These are phyloP conservation scores for Macrobrachium nipponense DNA, from an alignment of 1,140 invertebrate species.

Conservation along the genomic window DNA sequence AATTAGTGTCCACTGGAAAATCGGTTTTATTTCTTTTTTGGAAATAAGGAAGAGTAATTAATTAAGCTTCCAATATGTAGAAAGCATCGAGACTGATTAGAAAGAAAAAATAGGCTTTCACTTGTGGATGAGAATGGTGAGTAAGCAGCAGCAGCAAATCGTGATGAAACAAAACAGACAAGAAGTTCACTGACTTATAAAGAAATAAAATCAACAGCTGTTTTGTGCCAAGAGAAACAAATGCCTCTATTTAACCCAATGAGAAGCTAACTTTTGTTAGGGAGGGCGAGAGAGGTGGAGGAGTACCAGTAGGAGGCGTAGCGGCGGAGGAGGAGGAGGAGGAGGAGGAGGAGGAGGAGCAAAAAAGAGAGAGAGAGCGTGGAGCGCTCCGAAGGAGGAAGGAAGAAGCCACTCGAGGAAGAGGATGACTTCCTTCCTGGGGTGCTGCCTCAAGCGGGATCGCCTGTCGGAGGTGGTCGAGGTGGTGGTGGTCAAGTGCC, in stretches of 20 bases:
- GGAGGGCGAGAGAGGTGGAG: neutral
- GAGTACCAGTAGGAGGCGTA: neutral
- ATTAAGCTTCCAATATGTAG: too few species aligned
- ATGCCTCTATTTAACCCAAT: too few species aligned
- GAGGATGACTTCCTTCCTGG: constrained; percentile 21
- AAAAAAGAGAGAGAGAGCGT: neutral
- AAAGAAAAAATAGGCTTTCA: too few species aligned
- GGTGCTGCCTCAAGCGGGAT: constrained; percentile 31
- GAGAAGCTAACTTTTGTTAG: neutral
- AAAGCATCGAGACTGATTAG: too few species aligned
- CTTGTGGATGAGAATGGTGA: too few species aligned
- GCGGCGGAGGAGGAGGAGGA: neutral
- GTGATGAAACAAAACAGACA: neutral
- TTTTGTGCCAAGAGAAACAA: too few species aligned
- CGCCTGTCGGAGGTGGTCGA: constrained; percentile 35
- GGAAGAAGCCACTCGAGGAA: neutral
- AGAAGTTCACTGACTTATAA: neutral
- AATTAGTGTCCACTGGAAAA: too few species aligned
- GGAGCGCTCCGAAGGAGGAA: neutral
- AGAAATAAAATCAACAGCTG: too few species aligned
- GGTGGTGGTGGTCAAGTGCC: constrained; percentile 30
- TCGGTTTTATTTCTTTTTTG: too few species aligned
- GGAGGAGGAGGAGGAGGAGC: neutral
- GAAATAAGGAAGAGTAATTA: too few species aligned
- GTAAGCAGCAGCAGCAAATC: too few species aligned